Base-by-base conservation (phyloP, 2,113 vertebrate genomes). In the Nymphicus hollandicus region DNA sequence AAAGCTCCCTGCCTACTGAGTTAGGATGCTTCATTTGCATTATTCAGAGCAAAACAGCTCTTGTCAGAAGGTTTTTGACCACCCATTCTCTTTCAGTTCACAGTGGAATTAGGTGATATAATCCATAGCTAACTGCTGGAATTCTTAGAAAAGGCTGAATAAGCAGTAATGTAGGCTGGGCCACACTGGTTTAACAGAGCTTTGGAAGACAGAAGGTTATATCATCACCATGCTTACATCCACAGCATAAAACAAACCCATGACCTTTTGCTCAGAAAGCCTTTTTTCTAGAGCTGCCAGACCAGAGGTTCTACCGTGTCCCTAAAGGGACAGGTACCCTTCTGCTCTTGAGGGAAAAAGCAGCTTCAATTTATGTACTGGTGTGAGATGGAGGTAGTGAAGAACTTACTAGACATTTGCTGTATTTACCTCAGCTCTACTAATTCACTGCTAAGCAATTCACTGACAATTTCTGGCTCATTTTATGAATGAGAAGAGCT, bases 21-120 rank as follows among this genome's bases (percentile, higher is more conserved):
- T 78, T 83, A 66, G 91, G 94, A 82, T 83, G 93, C 74, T 93
- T 76, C 64, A 91, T 92, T 85, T 85, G 90, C 86, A 91, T 88
- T 83, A 91, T 92, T 83, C 0, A 0, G 94, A 95, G 80, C 84
- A 86, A 96, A 91, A 93, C 43, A 74, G 80, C 71, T 94, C 93
- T 73, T 88, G 63, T 94, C 94, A 94, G 56, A 78, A 86, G 64
- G 70, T 87, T 97, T 94, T 92, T 76, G 53, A 89, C 86, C 58
- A 82, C 79, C 55, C 81, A 73, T 91, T 86, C 90, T 81, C 82
- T 93, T 71, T 43, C 58, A 88, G 92, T 97, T 82, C 83, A 96
- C 63, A 66, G 22, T 72, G 80, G 92, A 97, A 93, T 88, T 92
- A 92, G 50, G 24, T 31, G 70, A 64, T 83, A 79, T 87, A 77